Conservation (phyloP, 2,888 invertebrate species). For the Lasioglossum vierecki region DNA sequence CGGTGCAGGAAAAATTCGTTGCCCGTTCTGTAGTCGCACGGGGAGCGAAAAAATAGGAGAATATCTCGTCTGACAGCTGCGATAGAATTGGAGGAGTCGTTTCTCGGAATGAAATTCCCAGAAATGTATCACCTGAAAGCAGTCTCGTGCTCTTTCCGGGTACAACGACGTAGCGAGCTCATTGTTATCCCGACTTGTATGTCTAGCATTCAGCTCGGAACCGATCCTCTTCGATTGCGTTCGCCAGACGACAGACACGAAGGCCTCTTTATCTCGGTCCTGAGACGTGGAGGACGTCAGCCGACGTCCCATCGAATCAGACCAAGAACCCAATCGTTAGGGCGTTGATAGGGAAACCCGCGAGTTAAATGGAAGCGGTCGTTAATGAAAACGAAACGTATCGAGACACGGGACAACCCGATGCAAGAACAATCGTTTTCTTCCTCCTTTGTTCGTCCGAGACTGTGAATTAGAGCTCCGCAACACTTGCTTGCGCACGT, state of each 20-base stretch:
- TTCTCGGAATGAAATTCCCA: conserved; percentile 53
- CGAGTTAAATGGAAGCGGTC: conserved; percentile 6
- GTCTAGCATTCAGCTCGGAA: conserved; percentile 22
- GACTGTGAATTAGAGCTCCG: background rate
- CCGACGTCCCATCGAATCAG: conserved; percentile 3
- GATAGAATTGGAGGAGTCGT: conserved; percentile 21
- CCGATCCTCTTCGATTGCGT: conserved; percentile 55
- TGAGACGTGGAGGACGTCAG: conserved; percentile 34
- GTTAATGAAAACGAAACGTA: conserved; percentile 14
- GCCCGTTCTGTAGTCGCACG: conserved; percentile 24
- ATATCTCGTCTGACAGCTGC: background rate
- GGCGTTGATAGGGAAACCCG: conserved; percentile 12
- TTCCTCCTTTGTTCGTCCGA: background rate
- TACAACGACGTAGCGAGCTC: conserved; percentile 48
- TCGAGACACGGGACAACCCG: background rate
- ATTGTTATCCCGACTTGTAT: conserved; percentile 61
- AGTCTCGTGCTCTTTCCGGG: conserved; percentile 46
- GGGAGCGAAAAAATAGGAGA: background rate
- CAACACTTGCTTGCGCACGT: background rate
- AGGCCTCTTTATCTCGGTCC: conserved; percentile 53
- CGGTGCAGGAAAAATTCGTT: conserved; percentile 21
- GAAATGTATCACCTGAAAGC: conserved; percentile 59
- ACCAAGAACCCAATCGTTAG: conserved; percentile 44
- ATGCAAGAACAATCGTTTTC: conserved; percentile 1
- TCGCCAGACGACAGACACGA: conserved; percentile 19